phyloP scores from a whole-genome alignment of 2,888 invertebrate species.

The Endomychus coccineus region DNA sequence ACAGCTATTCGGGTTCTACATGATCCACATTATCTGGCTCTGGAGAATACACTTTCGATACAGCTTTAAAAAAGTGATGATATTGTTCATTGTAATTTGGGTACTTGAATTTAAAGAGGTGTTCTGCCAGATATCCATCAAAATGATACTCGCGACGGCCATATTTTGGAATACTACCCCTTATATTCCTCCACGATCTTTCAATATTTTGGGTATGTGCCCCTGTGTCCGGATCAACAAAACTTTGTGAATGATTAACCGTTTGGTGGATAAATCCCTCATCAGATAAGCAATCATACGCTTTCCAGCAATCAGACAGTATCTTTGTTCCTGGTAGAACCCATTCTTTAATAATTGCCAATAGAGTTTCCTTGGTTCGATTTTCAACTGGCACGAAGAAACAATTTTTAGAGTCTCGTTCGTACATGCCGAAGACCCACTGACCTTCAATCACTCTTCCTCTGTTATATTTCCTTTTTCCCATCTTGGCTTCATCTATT shows the following conservation, averaged over 20 bases:
- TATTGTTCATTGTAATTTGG: too few relatives aligned
- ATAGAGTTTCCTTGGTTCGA: constrained; percentile 4
- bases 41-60: too few relatives aligned
- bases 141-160: constrained; percentile 2
- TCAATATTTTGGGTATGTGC: constrained; percentile 9
- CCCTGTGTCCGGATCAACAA: constrained; percentile 21
- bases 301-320: constrained; percentile 13
- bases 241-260: constrained; percentile 25
- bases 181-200: constrained; percentile 1
- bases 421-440: constrained; percentile 10
- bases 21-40: too few relatives aligned
- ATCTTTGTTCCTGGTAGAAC: constrained; percentile 14
- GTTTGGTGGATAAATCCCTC: constrained; percentile 17
- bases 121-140: constrained; percentile 4
- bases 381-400: constrained; percentile 8
- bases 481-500: constrained; percentile 8
- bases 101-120: too few relatives aligned
- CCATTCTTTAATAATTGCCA: constrained; percentile 11
- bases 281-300: constrained; percentile 6
- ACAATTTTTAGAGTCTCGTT: constrained; percentile 3
- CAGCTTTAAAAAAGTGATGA: too few relatives aligned
- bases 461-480: constrained; percentile 3
- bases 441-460: constrained; percentile 6
- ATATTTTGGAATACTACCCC: not conserved
- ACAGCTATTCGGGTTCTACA: too few relatives aligned